Conservation (phyloP, 2,888 invertebrate genomes). For the Pasiphila rectangulata region DNA sequence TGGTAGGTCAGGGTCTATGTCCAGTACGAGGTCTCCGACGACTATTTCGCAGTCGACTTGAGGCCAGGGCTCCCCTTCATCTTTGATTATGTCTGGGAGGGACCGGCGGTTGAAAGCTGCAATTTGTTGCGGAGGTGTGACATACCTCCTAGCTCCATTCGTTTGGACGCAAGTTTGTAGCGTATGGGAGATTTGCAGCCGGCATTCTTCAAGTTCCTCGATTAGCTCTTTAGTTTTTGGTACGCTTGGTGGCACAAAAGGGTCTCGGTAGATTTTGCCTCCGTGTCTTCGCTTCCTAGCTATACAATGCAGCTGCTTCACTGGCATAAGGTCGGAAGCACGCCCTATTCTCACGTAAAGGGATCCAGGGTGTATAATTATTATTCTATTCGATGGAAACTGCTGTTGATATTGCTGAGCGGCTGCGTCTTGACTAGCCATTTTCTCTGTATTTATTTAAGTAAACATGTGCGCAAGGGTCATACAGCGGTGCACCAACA, state of each 20-base stretch:
- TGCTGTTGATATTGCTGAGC: slow-evolving; percentile 80
- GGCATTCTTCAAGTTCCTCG: slow-evolving; percentile 91
- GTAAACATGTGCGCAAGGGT: not conserved
- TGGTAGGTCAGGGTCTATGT: slow-evolving; percentile 83
- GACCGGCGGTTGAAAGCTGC: slow-evolving; percentile 92
- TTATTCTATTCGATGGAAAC: slow-evolving; percentile 89
- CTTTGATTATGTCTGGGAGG: slow-evolving; percentile 83
- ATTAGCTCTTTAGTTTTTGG: slow-evolving; percentile 85
- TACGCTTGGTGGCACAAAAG: slow-evolving; percentile 84
- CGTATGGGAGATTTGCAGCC: slow-evolving; percentile 90
- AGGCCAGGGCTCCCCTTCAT: slow-evolving; percentile 82
- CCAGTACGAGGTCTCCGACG: slow-evolving; percentile 89
- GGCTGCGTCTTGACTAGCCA: slow-evolving; percentile 53
- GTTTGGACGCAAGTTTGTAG: slow-evolving; percentile 93
- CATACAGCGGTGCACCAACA: too few relatives aligned
- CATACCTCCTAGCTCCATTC: slow-evolving; percentile 89
- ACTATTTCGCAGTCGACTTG: slow-evolving; percentile 84
- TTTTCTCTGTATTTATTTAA: not conserved
- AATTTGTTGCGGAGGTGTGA: slow-evolving; percentile 94
- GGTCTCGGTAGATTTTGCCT: slow-evolving; percentile 82
- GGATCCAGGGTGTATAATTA: slow-evolving; percentile 98
- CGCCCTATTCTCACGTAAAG: slow-evolving; percentile 92
- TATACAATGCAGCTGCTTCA: slow-evolving; percentile 91
- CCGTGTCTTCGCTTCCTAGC: slow-evolving; percentile 84
- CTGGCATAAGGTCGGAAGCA: slow-evolving; percentile 93